phyloP scores from a whole-genome alignment of 2,113 vertebrate genomes.

The Glaucidium brasilianum region DNA sequence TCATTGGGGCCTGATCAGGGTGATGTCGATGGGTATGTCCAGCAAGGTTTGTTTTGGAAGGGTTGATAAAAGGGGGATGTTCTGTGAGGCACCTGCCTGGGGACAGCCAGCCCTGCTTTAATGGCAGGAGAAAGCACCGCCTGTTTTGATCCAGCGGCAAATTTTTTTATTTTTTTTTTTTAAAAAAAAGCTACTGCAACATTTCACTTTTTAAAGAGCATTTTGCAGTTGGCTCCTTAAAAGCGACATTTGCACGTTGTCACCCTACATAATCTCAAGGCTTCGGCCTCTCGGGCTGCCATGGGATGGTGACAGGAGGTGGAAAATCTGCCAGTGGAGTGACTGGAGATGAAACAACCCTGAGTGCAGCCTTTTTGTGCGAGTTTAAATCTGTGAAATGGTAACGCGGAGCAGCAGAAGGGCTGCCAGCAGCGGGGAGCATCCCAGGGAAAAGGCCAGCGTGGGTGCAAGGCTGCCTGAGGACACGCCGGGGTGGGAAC shows the following conservation, averaged over 20 bases:
- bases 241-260: accelerated
- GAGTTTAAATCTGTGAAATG: accelerated
- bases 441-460: neutral
- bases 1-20: neutral
- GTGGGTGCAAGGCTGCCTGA: neutral
- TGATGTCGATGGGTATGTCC: neutral
- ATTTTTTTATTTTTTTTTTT: too few relatives aligned
- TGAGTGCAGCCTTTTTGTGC: neutral
- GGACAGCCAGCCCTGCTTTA: neutral
- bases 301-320: accelerated
- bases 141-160: accelerated
- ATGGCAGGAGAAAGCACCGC: neutral
- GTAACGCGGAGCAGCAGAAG: neutral
- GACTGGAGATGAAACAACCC: accelerated
- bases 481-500: neutral
- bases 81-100: accelerated
- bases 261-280: neutral
- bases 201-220: neutral
- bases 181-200: neutral
- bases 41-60: neutral
- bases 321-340: neutral
- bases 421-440: neutral
- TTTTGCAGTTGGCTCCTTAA: neutral
- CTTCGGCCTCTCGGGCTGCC: accelerated
- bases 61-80: neutral